Evolutionary conservation across 2,113 vertebrate species (phyloP), one percentile per base, ranked within the genome.

Genomic region (Galemys pyrenaicus): DNA sequence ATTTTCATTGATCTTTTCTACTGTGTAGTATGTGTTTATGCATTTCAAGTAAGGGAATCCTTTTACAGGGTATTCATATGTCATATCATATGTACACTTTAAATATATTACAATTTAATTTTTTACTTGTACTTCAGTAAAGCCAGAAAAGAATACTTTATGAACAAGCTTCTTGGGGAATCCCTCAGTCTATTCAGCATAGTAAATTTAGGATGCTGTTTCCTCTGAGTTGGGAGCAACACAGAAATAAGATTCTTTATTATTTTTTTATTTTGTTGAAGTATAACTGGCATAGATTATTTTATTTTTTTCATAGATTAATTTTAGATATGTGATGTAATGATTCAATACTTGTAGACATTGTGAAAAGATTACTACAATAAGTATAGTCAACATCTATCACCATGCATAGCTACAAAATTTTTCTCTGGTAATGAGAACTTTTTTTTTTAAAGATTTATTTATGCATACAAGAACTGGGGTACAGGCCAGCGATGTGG

Each of bases 201-300:
- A 56, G 79, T 84, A 44, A 84, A 74, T 75, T 56, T 22, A 65
- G 44, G 56, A 73, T 20, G 6, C 62, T 86, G 4, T 60, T 19
- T 87, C 20, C 71, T 85, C 54, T 62, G 65, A 87, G 15, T 87
- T 87, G 65, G 87, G 74, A 80, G 15, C 54, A 93, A 51, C 65
- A 92, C 46, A 78, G 26, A n/a, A 60, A 39, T 79, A 77, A 67
- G 16, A 85, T 79, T 71, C 49, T 32, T 26, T 71, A 71, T 37
- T 70, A 9, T 71, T 71, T 71, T 71, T 70, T 67, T 70, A 70
- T 16, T 70, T 35, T 70, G 35, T 39, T 70, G n/a, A 70, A 16
- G 28, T 37, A 37, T 22, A 70, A 67, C 64, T 67, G 64, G 20
- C n/a, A n/a, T n/a, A n/a, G n/a, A n/a, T n/a, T n/a, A n/a, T n/a